Evolutionary conservation across 2,888 invertebrate genomes (phyloP), one percentile per base, ranked within the genome.

Genomic region (Parnassius mnemosyne): DNA sequence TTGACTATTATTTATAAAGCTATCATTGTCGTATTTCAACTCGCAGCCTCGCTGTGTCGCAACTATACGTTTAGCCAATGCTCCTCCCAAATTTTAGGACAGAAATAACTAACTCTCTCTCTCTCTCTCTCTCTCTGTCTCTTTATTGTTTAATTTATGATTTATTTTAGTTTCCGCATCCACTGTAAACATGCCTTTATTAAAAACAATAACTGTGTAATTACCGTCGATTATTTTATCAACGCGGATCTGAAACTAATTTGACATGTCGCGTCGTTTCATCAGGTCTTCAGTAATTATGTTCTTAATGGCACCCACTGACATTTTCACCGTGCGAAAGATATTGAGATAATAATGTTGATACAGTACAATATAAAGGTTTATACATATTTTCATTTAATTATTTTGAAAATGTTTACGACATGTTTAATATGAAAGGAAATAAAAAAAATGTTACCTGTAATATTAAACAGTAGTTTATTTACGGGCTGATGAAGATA

Each of bases 271-370:
- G 51, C 51, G 11, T 43, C n/a, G 25, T 51, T 58, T 16, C 57
- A 11, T 3, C 42, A 20, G 9, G 41, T 11, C 25, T 20, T n/a
- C 56, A 41, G 25, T 53, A 41, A 41, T 53, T 59, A 53, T 53
- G 53, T 47, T 9, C n/a, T 44, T 44, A 58, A 58, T 44, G 34
- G 13, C 20, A 49, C 43, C 54, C 43, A 11, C 25, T 53, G 69
- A 67, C 67, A 64, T 67, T 69, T 68, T 64, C 69, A 63, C 51
- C 60, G 63, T 52, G 62, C 41, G 34, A 55, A 52, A 65, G 56
- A 66, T 66, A 65, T 66, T 62, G 57, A 11, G 10, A 34, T 20
- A 44, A 10, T 54, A n/a, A n/a, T 42, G 25, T 25, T 25, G 60
- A 60, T 60, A 51, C 44, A 11, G 46, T 46, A n/a, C n/a, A 2